phyloP scores from a whole-genome alignment of 2,888 invertebrate species.

The Sminthurinus aureus region DNA sequence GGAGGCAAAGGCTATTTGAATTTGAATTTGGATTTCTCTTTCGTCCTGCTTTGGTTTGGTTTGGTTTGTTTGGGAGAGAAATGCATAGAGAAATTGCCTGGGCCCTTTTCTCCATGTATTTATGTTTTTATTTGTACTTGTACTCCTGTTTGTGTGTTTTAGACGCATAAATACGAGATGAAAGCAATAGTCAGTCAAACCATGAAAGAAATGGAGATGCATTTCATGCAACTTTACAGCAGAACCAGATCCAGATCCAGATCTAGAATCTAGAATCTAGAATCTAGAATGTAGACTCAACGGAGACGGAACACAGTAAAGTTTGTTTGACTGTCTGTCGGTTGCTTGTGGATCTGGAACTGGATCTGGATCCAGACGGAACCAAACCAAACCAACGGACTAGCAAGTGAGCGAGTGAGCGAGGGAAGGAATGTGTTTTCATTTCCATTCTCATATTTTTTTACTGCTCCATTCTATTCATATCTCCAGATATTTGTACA shows the following conservation, averaged over 20 bases:
- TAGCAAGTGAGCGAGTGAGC: not conserved
- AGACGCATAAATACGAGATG: slow-evolving; percentile 8
- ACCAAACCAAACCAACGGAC: no score
- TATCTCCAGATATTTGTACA: no score
- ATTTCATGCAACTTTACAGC: slow-evolving; percentile 11
- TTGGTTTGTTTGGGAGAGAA: not conserved
- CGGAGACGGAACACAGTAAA: no score
- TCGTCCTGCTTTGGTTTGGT: not conserved
- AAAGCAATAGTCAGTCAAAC: not conserved
- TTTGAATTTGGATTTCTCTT: not conserved
- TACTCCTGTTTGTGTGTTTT: not conserved
- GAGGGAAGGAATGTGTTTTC: slow-evolving; percentile 7
- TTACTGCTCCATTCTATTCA: not conserved
- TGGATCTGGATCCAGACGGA: no score
- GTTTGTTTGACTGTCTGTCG: no score
- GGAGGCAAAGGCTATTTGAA: not conserved
- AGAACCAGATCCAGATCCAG: no score
- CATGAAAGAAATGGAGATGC: not conserved
- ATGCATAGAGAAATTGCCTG: not conserved
- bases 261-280: no score
- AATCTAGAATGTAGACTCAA: no score
- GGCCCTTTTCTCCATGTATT: not conserved
- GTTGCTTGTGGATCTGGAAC: no score
- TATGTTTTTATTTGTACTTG: not conserved
- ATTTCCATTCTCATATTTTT: slow-evolving; percentile 7